Base-by-base conservation (phyloP, 2,797 vertebrate species). In the Onychomys leucogaster region DNA sequence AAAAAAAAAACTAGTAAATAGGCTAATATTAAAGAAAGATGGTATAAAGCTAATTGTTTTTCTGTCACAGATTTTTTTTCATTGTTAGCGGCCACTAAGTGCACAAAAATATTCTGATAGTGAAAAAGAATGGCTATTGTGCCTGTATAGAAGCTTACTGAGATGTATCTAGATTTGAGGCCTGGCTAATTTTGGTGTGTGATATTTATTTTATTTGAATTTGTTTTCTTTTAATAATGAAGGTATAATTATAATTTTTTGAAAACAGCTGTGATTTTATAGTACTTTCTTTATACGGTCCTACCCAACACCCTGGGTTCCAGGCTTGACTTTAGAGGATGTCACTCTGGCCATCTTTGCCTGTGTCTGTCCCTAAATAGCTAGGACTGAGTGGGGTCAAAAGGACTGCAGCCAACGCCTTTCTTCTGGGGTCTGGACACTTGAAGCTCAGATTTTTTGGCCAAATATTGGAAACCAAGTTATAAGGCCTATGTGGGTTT, bases 1-100 rank as follows among this genome's bases (percentile, higher is more conserved):
- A 85, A 85, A 69, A 96, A 73, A 96, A 34, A 96, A 86, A 19
- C 41, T 71, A 94, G 87, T 27, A 82, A 80, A 89, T 3, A 75
- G n/a, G 23, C 21, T 88, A 81, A 37, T 63, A 73, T 43, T 0
- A 86, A 94, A 80, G 81, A 73, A 67, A 14, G 32, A 52, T 12
- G 29, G 43, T n/a, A 67, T 85, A 85, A 49, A 49, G 61, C 29
- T 85, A 85, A 46, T 46, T 65, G 19, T 49, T 67, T 85, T 67
- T 52, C 83, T 85, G 32, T 67, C 10, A 85, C 43, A 67, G 41
- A 34, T 85, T 69, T 85, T 75, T 75, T 76, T 67, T 85, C 43
- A 85, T 8, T 85, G 19, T 69, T 52, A 46, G 29, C n/a, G 43
- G 43, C 67, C 43, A 67, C 83, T 85, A 34, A 85, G 12, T 85